These are phyloP conservation scores for Boleophthalmus pectinirostris DNA, from an alignment of 2,113 vertebrate species.

Conservation along the genomic window DNA sequence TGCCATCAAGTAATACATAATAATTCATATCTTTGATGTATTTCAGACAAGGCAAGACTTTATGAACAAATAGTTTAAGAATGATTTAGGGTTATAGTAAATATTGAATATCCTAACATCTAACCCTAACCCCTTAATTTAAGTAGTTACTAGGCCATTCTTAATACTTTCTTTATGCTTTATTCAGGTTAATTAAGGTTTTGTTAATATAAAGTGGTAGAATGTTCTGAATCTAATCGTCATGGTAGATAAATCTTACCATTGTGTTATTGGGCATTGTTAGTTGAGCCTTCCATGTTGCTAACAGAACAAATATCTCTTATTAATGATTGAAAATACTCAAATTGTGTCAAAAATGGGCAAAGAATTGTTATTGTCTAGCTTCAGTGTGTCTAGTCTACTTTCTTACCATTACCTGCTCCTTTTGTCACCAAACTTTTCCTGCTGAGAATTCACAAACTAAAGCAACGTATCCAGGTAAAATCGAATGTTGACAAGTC, in stretches of 20 bases:
- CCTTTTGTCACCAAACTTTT: background rate
- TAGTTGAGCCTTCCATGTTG: background rate
- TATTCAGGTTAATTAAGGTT: too few species aligned
- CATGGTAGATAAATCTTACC: background rate
- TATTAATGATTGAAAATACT: background rate
- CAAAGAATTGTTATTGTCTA: background rate
- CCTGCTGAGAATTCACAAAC: constrained; percentile 5
- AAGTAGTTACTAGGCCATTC: too few species aligned
- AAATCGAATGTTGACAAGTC: constrained; percentile 27
- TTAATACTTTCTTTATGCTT: too few species aligned
- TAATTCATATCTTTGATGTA: too few species aligned
- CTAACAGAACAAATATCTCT: background rate
- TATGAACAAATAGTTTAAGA: too few species aligned
- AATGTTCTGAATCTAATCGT: background rate
- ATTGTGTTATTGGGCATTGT: background rate
- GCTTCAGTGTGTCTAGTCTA: background rate
- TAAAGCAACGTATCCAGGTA: constrained; percentile 2
- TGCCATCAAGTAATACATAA: too few species aligned
- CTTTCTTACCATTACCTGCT: background rate
- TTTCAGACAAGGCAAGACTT: too few species aligned
- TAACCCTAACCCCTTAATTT: too few species aligned
- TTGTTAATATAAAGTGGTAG: too few species aligned
- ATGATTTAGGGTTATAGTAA: too few species aligned
- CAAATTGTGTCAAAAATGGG: background rate
- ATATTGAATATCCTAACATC: too few species aligned